Base-by-base conservation (phyloP, 2,888 invertebrate species). In the Cephus sareptanus region DNA sequence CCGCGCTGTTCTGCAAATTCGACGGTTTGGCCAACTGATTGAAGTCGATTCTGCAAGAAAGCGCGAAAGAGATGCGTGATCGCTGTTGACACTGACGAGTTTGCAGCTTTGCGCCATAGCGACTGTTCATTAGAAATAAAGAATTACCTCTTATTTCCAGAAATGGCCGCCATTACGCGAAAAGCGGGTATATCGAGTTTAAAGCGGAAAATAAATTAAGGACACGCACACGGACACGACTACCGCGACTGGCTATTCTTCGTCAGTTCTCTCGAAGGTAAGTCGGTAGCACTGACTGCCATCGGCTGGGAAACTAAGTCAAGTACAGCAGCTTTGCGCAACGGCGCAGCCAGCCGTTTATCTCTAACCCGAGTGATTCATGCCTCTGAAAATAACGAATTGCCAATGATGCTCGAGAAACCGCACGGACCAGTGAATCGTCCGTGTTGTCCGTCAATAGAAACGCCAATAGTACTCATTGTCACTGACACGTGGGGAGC, bases 1-100 rank as follows among this genome's bases (percentile, higher is more conserved):
- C 97, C 75, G 96, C 96, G 75, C 97, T 97, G 92, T 97, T 96
- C 88, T 96, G 96, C 87, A 97, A 93, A 92, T 97, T 97, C 75
- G 94, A 93, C 79, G 97, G 96, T 90, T 96, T 96, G 83, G 94
- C 94, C 85, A 94, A 93, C 83, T 96, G 94, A 90, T 94, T 94
- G 92, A 96, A 95, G 92, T 97, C 95, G 92, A 97, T 96, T 92
- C 97, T 97, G 93, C 23, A 93, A 93, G 78, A 76, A 80, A 80
- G 31, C 12, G 34, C 71, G 71, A 31, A 71, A 13, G 34, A 23
- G 56, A 56, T 56, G 23, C 56, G 56, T 56, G 56, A 23, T 56
- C 23, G 56, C 56, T 23, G 23, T 23, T 23, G 23, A 9, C 56
- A 23, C 56, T 56, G 1, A 23, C 56, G 56, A 23, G 2, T 56